phyloP scores from a whole-genome alignment of 1,140 invertebrate species.

The Drosophila leontia region DNA sequence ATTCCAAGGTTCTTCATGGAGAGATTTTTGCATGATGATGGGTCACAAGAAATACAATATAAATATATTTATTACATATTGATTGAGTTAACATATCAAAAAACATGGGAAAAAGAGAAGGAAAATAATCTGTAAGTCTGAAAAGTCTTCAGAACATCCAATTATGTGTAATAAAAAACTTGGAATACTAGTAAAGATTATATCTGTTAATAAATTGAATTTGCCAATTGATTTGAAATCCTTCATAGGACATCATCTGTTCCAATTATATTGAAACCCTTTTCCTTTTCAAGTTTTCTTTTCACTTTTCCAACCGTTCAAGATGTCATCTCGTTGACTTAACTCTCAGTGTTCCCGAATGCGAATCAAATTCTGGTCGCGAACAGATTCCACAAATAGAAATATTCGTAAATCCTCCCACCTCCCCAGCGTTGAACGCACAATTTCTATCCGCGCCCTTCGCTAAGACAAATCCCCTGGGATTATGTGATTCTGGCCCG shows the following conservation, averaged over 20 bases:
- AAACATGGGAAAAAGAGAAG: neutral
- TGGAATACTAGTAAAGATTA: neutral
- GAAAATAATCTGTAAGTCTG: neutral
- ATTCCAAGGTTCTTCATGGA: constrained; percentile 18
- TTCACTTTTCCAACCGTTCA: neutral
- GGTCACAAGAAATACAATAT: too few relatives aligned
- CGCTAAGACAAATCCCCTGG: constrained; percentile 72
- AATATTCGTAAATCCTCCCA: constrained; percentile 18
- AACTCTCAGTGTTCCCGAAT: neutral
- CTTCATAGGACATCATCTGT: neutral
- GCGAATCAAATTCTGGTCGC: constrained; percentile 13
- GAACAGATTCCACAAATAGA: constrained; percentile 18
- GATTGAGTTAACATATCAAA: neutral
- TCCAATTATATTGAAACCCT: neutral
- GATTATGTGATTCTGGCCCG: constrained; percentile 66
- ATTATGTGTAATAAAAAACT: neutral
- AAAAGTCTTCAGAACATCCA: neutral
- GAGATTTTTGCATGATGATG: constrained; percentile 30
- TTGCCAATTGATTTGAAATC: neutral
- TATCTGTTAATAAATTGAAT: neutral
- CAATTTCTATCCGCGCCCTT: constrained; percentile 14
- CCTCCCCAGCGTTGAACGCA: neutral
- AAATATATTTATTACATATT: neutral
- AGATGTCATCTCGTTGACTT: neutral
- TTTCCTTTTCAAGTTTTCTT: neutral